Percentiles rank a stretch among this genome's conserved stretches.
Evolutionary conservation across 2,113 vertebrate species (phyloP).

Genomic region (Rattus norvegicus): DNA sequence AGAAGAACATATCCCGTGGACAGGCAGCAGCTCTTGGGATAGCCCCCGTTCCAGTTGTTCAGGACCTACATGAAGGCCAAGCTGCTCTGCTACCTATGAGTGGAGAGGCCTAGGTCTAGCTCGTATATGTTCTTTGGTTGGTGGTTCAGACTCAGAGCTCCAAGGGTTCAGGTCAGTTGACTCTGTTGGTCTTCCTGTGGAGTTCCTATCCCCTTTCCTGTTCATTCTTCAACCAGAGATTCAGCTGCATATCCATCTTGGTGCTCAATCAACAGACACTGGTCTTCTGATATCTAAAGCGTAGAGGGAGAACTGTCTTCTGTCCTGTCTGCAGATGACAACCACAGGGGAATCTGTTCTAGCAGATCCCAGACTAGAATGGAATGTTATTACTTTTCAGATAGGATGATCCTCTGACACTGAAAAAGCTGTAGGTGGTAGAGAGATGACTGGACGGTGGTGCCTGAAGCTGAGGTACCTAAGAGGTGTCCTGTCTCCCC

Average conservation of each 20-base stretch:
- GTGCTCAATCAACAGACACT: not conserved
- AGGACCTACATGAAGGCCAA: too few species aligned
- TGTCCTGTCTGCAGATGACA: accelerated
- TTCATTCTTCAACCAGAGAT: not conserved
- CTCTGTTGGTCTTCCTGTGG: too few species aligned
- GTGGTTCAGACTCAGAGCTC: too few species aligned
- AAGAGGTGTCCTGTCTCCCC: too few species aligned
- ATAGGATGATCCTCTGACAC: not conserved
- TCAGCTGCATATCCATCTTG: not conserved
- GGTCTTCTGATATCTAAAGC: not conserved
- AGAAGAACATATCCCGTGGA: too few species aligned
- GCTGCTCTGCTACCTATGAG: too few species aligned
- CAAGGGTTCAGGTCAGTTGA: too few species aligned
- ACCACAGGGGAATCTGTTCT: accelerated
- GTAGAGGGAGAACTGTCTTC: too few species aligned
- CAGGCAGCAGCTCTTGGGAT: too few species aligned
- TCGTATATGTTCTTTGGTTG: too few species aligned
- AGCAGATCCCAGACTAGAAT: accelerated
- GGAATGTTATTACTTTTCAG: not conserved
- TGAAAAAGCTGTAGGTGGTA: not conserved
- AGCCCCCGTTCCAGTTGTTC: too few species aligned
- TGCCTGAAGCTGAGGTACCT: not conserved
- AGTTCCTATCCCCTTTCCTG: not conserved
- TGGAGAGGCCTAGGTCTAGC: too few species aligned
- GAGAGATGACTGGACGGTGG: not conserved